Evolutionary conservation across 2,888 invertebrate genomes (phyloP).

Genomic region (Dinocampus coccinellae): DNA sequence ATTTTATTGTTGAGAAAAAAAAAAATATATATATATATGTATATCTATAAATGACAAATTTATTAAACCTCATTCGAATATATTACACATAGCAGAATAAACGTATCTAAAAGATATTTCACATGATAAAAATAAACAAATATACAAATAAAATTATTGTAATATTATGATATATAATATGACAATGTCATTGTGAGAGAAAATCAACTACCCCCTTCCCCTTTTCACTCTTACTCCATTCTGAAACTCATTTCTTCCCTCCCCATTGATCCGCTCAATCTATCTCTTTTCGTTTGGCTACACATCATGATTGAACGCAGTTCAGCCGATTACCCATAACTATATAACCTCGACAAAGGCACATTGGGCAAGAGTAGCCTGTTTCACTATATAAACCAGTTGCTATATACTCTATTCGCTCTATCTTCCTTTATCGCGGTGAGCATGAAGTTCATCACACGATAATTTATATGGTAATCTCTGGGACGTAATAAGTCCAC

Average conservation of each 20-base stretch:
- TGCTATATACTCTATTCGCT: neutral
- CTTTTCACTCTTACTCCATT: neutral
- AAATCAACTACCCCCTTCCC: neutral
- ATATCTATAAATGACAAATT: too few species aligned
- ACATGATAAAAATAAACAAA: too few species aligned
- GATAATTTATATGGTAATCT: conserved; percentile 66
- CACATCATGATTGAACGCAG: conserved; percentile 32
- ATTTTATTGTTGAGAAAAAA: too few species aligned
- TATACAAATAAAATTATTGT: neutral
- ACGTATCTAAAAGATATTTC: too few species aligned
- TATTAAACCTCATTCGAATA: too few species aligned
- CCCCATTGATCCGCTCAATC: neutral
- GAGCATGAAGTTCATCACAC: conserved; percentile 58
- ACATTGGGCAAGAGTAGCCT: conserved; percentile 41
- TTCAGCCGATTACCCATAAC: conserved; percentile 61
- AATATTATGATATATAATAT: neutral
- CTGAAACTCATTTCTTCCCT: neutral
- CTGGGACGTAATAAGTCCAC: conserved; percentile 64
- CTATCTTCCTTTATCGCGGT: conserved; percentile 44
- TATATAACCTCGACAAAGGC: conserved; percentile 64
- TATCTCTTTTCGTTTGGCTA: neutral
- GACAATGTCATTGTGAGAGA: neutral
- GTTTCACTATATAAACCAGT: conserved; percentile 21
- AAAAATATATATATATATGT: too few species aligned
- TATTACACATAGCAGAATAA: too few species aligned